phyloP scores from a whole-genome alignment of 2,113 vertebrate species.

The Saguinus midas region DNA sequence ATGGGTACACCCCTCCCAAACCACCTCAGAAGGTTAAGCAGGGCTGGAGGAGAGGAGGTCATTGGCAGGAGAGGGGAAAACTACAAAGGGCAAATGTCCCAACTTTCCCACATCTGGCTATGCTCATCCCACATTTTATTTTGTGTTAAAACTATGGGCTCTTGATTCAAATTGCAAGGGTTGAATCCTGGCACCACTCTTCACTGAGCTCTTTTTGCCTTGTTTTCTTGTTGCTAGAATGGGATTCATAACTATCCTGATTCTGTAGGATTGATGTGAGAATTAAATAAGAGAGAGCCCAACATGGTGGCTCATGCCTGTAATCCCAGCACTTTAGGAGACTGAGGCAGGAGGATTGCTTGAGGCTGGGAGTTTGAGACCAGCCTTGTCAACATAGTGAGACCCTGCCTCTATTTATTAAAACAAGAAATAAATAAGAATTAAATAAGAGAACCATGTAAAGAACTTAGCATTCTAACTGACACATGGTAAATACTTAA shows the following conservation, averaged over 20 bases:
- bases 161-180: neutral
- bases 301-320: too few relatives aligned
- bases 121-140: slow-evolving; percentile 41
- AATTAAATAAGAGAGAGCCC: neutral
- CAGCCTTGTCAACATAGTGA: too few relatives aligned
- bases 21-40: neutral
- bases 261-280: neutral
- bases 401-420: too few relatives aligned
- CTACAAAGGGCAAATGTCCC: neutral
- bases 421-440: too few relatives aligned
- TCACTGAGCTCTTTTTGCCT: neutral
- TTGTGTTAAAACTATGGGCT: slow-evolving; percentile 37
- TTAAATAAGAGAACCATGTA: neutral
- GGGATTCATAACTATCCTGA: neutral
- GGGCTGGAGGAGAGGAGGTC: neutral
- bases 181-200: neutral
- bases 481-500: neutral
- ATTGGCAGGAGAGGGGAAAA: neutral
- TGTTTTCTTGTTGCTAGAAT: neutral
- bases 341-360: too few relatives aligned
- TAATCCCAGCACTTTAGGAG: too few relatives aligned
- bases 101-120: neutral
- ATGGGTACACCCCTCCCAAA: neutral
- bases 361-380: too few relatives aligned
- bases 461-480: neutral